A percentile compares a stretch with the other conserved stretches of the same genome.
These are phyloP conservation scores for Ferdinandea cuprea DNA, from an alignment of 2,888 invertebrate species.

Conservation along the genomic window DNA sequence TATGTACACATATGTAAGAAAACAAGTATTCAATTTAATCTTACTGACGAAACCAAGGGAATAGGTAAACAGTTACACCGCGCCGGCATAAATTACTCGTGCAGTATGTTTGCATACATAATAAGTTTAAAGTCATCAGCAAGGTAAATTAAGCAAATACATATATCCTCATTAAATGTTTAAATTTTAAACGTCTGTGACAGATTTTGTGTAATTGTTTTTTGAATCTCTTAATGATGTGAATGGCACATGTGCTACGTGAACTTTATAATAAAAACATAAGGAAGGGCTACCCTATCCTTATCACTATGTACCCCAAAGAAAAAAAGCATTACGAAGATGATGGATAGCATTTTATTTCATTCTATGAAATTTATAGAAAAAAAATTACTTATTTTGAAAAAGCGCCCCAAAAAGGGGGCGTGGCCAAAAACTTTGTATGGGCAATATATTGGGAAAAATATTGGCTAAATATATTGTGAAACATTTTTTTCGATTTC, in stretches of 20 bases:
- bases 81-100: constrained; percentile 12
- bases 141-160: background rate
- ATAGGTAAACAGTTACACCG: constrained; percentile 29
- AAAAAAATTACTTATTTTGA: too few species aligned
- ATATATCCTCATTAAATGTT: constrained; percentile 25
- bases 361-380: too few species aligned
- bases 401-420: too few species aligned
- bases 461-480: too few species aligned
- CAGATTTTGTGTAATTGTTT: constrained; percentile 32
- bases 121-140: constrained; percentile 15
- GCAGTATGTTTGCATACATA: constrained; percentile 2
- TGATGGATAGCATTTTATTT: too few species aligned
- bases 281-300: too few species aligned
- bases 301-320: too few species aligned
- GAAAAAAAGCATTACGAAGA: too few species aligned
- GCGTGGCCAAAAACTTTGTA: too few species aligned
- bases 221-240: background rate
- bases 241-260: background rate
- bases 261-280: too few species aligned
- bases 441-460: too few species aligned
- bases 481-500: too few species aligned
- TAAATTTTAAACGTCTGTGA: constrained; percentile 1
- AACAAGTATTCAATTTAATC: constrained; percentile 40
- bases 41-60: constrained; percentile 6
- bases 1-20: constrained; percentile 11